These are phyloP conservation scores for Hyperoplus immaculatus DNA, from an alignment of 2,797 vertebrate genomes.

Conservation along the genomic window DNA sequence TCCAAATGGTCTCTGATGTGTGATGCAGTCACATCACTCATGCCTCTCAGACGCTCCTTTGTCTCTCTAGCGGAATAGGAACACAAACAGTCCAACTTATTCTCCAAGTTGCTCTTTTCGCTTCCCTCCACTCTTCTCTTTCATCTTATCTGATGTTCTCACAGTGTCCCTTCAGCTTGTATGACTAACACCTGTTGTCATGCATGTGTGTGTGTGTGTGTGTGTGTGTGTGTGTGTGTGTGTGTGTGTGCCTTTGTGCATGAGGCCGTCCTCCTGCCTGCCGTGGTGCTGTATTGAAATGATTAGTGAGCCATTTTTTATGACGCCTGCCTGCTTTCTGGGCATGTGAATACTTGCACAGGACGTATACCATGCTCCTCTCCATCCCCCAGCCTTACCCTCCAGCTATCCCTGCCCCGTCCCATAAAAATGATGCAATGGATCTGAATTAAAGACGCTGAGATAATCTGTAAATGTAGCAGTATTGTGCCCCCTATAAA, in stretches of 20 bases:
- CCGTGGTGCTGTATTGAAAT: constrained; percentile 76
- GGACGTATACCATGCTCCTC: constrained; percentile 63
- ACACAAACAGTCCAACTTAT: constrained; percentile 23
- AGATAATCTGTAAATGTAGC: constrained; percentile 71
- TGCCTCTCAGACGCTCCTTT: constrained; percentile 18
- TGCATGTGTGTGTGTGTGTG: constrained; percentile 58
- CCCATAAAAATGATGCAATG: constrained; percentile 78
- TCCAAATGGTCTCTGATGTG: constrained; percentile 43
- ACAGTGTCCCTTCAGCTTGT: constrained; percentile 36
- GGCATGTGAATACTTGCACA: constrained; percentile 77
- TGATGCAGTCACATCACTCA: constrained; percentile 50
- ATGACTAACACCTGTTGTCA: constrained; percentile 66
- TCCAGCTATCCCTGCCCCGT: constrained; percentile 68
- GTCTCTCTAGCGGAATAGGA: constrained; percentile 33
- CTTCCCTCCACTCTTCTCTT: constrained; percentile 17
- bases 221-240: constrained; percentile 56
- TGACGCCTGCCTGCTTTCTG: constrained; percentile 72
- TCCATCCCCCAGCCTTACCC: constrained; percentile 71
- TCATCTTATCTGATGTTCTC: constrained; percentile 26
- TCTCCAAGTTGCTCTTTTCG: constrained; percentile 21
- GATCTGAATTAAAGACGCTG: constrained; percentile 72
- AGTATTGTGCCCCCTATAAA: constrained; percentile 63
- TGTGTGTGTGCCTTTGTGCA: constrained; percentile 57
- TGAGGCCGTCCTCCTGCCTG: constrained; percentile 55
- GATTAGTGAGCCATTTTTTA: constrained; percentile 83